Conservation (phyloP, 2,113 vertebrate genomes). For the Microcebus lehilahytsara region DNA sequence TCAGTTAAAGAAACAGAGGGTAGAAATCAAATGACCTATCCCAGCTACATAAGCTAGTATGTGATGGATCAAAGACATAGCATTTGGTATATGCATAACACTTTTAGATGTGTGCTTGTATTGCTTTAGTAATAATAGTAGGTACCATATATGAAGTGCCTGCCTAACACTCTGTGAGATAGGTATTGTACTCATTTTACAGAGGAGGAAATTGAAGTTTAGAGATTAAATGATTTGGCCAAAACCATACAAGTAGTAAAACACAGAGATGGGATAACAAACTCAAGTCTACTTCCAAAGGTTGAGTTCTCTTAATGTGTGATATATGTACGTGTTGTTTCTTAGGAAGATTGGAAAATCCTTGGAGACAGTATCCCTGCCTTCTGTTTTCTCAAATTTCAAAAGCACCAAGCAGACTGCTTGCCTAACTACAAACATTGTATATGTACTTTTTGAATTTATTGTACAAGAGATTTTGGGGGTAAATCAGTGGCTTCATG, state of each 20-base stretch:
- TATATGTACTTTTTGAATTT: neutral
- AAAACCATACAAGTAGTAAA: neutral
- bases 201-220: slow-evolving; percentile 19
- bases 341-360: neutral
- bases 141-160: neutral
- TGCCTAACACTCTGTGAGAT: neutral
- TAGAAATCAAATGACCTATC: neutral
- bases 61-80: neutral
- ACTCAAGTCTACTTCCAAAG: neutral
- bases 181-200: neutral
- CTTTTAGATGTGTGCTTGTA: neutral
- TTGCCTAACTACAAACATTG: neutral
- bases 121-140: neutral
- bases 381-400: neutral
- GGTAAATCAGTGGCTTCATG: neutral
- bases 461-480: neutral
- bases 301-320: neutral
- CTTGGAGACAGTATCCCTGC: neutral
- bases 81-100: neutral
- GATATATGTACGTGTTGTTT: neutral
- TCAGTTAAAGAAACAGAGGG: neutral
- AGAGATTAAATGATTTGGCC: neutral
- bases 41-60: neutral
- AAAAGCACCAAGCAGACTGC: neutral
- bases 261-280: neutral